Conservation (phyloP, 2,888 invertebrate genomes). For the Acanthosepion lycidas region DNA sequence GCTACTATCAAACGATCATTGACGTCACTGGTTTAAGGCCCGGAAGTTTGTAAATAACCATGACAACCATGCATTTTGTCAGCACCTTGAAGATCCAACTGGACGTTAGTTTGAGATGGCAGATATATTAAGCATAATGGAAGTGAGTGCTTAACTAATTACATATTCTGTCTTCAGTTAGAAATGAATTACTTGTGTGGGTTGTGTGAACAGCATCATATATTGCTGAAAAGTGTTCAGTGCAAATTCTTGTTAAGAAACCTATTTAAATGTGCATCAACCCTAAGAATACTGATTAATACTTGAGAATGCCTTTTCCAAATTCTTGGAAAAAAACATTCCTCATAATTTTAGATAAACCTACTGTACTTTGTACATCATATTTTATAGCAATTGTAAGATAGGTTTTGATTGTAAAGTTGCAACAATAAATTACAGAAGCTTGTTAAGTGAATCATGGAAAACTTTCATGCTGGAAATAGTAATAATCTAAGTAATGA, state of each 20-base stretch:
- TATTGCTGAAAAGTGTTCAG: background rate
- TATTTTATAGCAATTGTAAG: background rate
- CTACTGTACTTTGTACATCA: background rate
- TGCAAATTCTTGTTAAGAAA: background rate
- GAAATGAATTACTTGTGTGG: background rate
- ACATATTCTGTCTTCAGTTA: background rate
- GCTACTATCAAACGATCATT: background rate
- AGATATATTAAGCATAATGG: background rate
- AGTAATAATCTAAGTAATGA: too few relatives aligned
- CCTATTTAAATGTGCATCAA: background rate
- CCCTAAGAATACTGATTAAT: background rate
- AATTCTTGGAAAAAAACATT: background rate
- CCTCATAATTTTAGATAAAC: background rate
- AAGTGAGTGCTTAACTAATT: background rate
- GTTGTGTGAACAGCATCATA: background rate
- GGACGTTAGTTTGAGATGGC: background rate
- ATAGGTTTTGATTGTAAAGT: background rate
- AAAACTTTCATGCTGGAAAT: background rate
- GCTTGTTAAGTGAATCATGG: background rate
- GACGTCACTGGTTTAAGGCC: background rate
- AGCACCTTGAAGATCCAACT: background rate
- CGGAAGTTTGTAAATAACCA: constrained; percentile 23
- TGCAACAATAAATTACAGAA: background rate
- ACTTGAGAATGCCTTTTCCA: too few relatives aligned
- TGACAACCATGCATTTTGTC: constrained; percentile 4